Conservation (phyloP, 2,888 invertebrate species). For the Oscheius sp. region DNA sequence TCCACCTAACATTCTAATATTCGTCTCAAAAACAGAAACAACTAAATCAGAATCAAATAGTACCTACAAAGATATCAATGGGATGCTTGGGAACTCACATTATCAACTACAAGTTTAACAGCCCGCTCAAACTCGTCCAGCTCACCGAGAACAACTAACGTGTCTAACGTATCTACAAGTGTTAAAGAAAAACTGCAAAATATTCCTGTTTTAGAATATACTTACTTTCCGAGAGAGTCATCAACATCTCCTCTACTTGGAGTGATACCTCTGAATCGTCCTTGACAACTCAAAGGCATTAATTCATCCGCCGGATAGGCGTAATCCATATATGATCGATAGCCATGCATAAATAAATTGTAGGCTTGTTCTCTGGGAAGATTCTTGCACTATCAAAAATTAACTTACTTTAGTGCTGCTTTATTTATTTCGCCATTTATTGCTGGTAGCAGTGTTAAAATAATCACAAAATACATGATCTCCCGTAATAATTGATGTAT, state of each 20-base stretch:
- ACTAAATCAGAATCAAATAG: conserved; percentile 91
- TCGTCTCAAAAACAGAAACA: conserved; percentile 95
- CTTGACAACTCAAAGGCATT: conserved; percentile 94
- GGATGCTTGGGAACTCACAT: conserved; percentile 75
- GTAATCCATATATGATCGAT: conserved; percentile 89
- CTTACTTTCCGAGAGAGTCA: conserved; percentile 95
- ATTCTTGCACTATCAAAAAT: not conserved
- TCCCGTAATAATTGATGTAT: not conserved
- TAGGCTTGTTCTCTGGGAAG: conserved; percentile 76
- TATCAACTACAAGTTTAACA: conserved; percentile 83
- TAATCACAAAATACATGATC: not conserved
- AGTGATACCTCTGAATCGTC: conserved; percentile 87
- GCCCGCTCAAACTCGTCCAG: conserved; percentile 92
- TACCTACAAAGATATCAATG: conserved; percentile 25
- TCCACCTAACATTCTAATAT: conserved; percentile 92
- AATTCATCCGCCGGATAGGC: conserved; percentile 98
- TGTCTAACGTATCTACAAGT: conserved; percentile 91
- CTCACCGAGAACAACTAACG: conserved; percentile 87
- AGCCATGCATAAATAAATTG: conserved; percentile 96
- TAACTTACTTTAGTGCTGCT: conserved; percentile 27
- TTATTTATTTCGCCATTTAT: conserved; percentile 22
- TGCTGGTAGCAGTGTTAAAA: conserved; percentile 6
- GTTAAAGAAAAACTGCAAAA: conserved; percentile 88
- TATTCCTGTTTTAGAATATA: conserved; percentile 44
- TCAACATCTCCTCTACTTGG: conserved; percentile 94